These are phyloP conservation scores for Aselliscus stoliczkanus DNA, from an alignment of 2,797 vertebrate genomes.

Conservation along the genomic window DNA sequence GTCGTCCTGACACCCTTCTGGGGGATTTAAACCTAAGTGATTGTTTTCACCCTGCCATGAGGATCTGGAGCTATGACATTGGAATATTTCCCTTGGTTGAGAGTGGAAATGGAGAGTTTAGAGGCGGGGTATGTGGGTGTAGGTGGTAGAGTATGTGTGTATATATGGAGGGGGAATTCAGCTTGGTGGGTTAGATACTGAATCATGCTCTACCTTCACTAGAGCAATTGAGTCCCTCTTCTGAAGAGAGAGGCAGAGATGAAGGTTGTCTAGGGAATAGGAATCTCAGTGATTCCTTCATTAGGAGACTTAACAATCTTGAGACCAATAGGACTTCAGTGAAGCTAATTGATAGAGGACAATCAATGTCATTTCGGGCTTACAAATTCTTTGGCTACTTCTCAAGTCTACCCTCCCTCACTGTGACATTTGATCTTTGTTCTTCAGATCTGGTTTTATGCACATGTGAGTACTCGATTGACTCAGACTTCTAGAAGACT, in stretches of 20 bases:
- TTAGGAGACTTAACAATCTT: neutral
- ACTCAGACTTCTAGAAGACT: neutral
- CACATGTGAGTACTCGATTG: slow-evolving; percentile 22
- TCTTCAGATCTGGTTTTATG: neutral
- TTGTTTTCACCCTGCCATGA: neutral
- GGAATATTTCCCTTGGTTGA: neutral
- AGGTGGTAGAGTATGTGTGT: neutral
- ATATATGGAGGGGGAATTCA: neutral
- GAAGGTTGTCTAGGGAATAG: neutral
- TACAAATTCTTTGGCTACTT: neutral
- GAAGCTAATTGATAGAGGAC: neutral
- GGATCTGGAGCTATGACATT: neutral
- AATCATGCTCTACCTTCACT: neutral
- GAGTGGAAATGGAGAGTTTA: neutral
- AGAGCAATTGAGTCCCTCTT: neutral
- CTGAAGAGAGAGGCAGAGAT: neutral
- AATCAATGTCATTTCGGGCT: neutral
- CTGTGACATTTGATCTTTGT: neutral
- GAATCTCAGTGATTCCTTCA: neutral
- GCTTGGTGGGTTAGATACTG: neutral
- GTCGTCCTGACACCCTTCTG: neutral
- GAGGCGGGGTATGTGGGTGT: rapidly evolving
- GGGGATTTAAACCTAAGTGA: neutral
- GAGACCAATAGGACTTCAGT: neutral
- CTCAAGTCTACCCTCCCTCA: neutral